A percentile compares a stretch with the other conserved stretches of the same genome.
Conservation (phyloP, 2,888 invertebrate genomes). For the Archips crataeganus region DNA sequence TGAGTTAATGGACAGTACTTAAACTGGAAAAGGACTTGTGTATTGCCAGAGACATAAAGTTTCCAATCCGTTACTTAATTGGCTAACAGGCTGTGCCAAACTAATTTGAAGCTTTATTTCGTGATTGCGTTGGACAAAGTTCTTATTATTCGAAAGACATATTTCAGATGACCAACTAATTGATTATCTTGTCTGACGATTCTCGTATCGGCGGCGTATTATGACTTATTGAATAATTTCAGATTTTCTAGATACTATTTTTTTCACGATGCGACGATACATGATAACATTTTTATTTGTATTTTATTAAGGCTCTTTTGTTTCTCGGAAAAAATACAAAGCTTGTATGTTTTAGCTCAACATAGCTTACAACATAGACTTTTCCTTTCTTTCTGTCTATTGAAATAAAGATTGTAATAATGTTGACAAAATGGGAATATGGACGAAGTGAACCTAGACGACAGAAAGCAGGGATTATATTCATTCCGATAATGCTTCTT, state of each 20-base stretch:
- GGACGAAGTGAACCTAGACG: too few species aligned
- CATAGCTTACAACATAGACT: not conserved
- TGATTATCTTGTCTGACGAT: not conserved
- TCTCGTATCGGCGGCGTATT: not conserved
- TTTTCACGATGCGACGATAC: not conserved
- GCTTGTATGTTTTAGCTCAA: not conserved
- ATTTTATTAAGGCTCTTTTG: not conserved
- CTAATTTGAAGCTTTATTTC: conserved; percentile 5
- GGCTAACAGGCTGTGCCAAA: not conserved
- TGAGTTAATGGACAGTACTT: conserved; percentile 9
- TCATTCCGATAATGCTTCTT: too few species aligned
- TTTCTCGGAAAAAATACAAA: not conserved
- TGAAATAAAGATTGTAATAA: too few species aligned
- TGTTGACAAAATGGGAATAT: too few species aligned
- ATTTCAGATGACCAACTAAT: not conserved
- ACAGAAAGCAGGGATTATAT: too few species aligned
- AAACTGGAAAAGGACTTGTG: conserved; percentile 9
- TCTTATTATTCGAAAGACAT: not conserved
- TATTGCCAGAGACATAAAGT: conserved; percentile 9
- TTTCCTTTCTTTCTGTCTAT: too few species aligned
- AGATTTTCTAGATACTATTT: not conserved
- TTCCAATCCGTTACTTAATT: conserved; percentile 20
- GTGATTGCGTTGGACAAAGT: not conserved
- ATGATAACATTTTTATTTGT: not conserved
- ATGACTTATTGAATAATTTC: not conserved